Base-by-base conservation (phyloP, 1,140 invertebrate genomes). In the Drosophila fuyamai region DNA sequence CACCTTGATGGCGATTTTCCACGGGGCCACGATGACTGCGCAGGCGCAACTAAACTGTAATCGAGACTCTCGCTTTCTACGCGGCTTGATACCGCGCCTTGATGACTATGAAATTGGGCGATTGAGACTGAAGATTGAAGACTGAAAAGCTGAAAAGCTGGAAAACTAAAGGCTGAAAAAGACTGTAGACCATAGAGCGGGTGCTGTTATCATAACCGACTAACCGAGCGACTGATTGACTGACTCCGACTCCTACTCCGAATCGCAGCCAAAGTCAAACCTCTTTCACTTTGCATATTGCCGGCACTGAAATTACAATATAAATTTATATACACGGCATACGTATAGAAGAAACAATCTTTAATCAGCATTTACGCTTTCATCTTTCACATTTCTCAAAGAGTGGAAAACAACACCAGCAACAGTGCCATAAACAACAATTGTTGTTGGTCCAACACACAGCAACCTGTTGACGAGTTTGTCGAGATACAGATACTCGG, bases 321-420 rank as follows among this genome's bases (percentile, higher is more conserved):
- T 79, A 83, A 62, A 83, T 83, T 75, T 78, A 83, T 83, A 62
- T 68, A 71, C 53, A 73, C 68, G 29, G 29, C 29, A 16, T 51
- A 59, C 67, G 62, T 76, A 76, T 63, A 67, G 60, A 73, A 83
- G 80, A 83, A 83, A 83, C 81, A 78, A 85, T 84, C 81, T 84
- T 84, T 85, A 84, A 85, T 84, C 81, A 84, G 81, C 81, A 84
- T 84, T 84, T 84, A 84, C 81, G 81, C 81, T 84, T 84, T 84
- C 81, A 84, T 84, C 81, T 84, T 84, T 84, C 81, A 84, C 81
- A 84, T 84, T 84, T 84, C 59, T 85, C 82, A 85, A 84, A 84
- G 53, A 79, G 62, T 75, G 76, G 50, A 75, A 82, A 79, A 79
- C 63, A 83, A 70, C 75, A 75, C 54, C 68, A 72, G 46, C 66